Evolutionary conservation across 1,140 invertebrate species (phyloP), one percentile per base, ranked within the genome.

Genomic region (Stenopsyche tienmushanensis): DNA sequence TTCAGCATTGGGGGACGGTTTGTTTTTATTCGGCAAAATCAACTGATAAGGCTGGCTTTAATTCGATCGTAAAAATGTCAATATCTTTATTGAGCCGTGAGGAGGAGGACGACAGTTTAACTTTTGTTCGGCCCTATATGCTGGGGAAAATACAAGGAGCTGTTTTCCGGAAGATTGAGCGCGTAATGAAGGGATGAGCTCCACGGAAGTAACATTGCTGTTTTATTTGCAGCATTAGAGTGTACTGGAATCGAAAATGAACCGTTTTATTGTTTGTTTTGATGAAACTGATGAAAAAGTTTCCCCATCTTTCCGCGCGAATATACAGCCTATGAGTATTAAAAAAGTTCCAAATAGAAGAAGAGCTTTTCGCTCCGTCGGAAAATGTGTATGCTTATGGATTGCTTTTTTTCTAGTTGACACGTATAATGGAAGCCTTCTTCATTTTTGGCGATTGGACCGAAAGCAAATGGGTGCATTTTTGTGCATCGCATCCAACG

Each of bases 401-500:
- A n/a, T n/a, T n/a, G n/a, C n/a, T 34, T 34, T 66, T 72, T 71
- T 77, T 81, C 24, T 78, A 89, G 87, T 87, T 70, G 86, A 90
- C 65, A 86, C 83, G 50, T 90, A 86, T 78, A 90, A 88, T 72
- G 90, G 89, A 47, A 89, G 87, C 47, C 83, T 83, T 25, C 80
- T 93, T 72, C 82, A 86, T 55, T 83, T 94, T 70, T 84, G 88
- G 81, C 83, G 87, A 44, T 81, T 93, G 71, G 91, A 93, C 71
- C 82, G 91, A 59, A 82, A 86, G 71, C 90, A 93, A 82, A 94
- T 93, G 90, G 91, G 91, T 26, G 88, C 90, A 25, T 93, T 92
- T 78, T 84, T 93, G 66, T 94, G 91, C 80, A 93, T 93, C 71
- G 91, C 91, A 24, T 90, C 88, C 72, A 94, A 94, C 76, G 92